A percentile compares a stretch with the other conserved stretches of the same genome.
phyloP scores from a whole-genome alignment of 2,888 invertebrate species.

The Marronus borbonicus region DNA sequence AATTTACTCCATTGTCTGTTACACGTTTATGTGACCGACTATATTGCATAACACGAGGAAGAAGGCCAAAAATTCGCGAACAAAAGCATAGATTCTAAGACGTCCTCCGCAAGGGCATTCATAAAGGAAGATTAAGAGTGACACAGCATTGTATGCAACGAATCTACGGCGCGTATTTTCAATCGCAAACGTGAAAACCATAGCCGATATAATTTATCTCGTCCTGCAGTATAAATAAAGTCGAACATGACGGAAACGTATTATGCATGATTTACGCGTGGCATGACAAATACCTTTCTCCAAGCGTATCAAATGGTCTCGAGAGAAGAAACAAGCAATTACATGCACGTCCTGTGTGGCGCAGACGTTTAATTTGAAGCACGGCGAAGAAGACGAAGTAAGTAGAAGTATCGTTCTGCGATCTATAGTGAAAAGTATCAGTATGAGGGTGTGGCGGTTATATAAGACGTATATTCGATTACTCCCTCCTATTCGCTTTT shows the following conservation, averaged over 20 bases:
- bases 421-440: conserved; percentile 37
- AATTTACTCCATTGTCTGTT: no score
- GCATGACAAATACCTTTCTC: conserved; percentile 46
- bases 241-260: conserved; percentile 42
- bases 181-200: conserved; percentile 15
- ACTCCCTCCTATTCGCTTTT: conserved; percentile 10
- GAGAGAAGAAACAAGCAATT: conserved; percentile 43
- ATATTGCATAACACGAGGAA: background rate
- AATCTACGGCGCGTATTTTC: background rate
- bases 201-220: conserved; percentile 22
- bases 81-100: background rate
- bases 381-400: conserved; percentile 3
- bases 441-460: conserved; percentile 21
- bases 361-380: conserved; percentile 29
- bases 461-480: conserved; percentile 18
- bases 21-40: no score
- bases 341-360: conserved; percentile 44
- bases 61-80: background rate
- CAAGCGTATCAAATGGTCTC: conserved; percentile 27
- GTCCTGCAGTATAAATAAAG: conserved; percentile 18
- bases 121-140: conserved; percentile 1
- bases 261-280: conserved; percentile 35
- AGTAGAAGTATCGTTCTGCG: conserved; percentile 24
- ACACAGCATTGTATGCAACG: conserved; percentile 2
- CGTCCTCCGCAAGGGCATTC: background rate